Percentiles rank a stretch among this genome's conserved stretches.
These are phyloP conservation scores for Drosophila varians DNA, from an alignment of 1,140 invertebrate genomes.

Conservation along the genomic window DNA sequence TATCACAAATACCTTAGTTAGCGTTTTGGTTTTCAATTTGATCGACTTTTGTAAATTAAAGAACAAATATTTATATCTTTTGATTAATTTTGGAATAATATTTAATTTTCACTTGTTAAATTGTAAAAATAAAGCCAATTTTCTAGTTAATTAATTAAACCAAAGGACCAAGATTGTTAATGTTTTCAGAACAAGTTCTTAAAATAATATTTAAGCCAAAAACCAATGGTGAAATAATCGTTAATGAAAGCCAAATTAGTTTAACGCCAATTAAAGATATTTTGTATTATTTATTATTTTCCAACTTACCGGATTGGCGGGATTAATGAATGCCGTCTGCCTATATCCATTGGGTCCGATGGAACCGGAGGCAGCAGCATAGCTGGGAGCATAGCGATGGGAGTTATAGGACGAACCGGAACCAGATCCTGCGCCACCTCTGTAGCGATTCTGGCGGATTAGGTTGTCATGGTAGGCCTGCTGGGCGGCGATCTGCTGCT, in stretches of 20 bases:
- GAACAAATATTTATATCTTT: background rate
- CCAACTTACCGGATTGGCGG: slow-evolving; percentile 85
- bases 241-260: background rate
- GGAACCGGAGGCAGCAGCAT: slow-evolving; percentile 82
- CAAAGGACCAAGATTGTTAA: background rate
- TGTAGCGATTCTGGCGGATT: slow-evolving; percentile 52
- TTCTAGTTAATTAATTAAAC: background rate
- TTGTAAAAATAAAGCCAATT: background rate
- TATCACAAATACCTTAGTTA: background rate
- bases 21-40: background rate
- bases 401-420: slow-evolving; percentile 47
- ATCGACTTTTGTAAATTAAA: background rate
- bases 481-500: slow-evolving; percentile 78
- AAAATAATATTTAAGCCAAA: background rate
- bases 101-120: background rate
- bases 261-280: slow-evolving; percentile 1
- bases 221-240: background rate
- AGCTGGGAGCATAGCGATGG: slow-evolving; percentile 78
- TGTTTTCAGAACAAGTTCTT: no score
- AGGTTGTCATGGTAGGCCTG: slow-evolving; percentile 64
- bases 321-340: slow-evolving; percentile 85
- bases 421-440: slow-evolving; percentile 20
- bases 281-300: no score
- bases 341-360: slow-evolving; percentile 84
- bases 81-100: background rate